Conservation (phyloP, 2,797 vertebrate species). For the Morelia viridis region DNA sequence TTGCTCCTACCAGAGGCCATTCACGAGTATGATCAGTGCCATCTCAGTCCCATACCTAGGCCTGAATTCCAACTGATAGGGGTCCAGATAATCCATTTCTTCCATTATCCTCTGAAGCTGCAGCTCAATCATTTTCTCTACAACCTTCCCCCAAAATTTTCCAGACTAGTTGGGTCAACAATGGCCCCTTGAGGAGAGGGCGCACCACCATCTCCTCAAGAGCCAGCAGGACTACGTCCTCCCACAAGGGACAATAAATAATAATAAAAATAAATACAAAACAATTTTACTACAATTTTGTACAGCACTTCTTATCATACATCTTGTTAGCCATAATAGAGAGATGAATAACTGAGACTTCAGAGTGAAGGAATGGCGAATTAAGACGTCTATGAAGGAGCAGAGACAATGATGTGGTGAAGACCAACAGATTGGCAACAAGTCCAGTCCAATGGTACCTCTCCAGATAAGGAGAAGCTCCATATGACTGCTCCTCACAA, state of each 20-base stretch:
- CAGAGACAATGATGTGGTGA: too few relatives aligned
- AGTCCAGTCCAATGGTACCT: too few relatives aligned
- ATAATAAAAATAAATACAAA: neutral
- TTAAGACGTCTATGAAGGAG: too few relatives aligned
- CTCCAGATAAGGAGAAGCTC: too few relatives aligned
- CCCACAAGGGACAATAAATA: neutral
- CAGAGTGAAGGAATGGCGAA: too few relatives aligned
- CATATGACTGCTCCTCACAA: too few relatives aligned
- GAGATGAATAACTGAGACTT: too few relatives aligned
- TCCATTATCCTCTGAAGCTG: neutral
- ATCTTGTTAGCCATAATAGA: too few relatives aligned
- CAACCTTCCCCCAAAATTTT: neutral
- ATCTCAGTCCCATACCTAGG: neutral
- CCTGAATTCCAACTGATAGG: neutral
- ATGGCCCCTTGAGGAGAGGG: neutral
- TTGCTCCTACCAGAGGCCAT: neutral
- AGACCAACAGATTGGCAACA: too few relatives aligned
- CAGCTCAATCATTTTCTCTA: neutral
- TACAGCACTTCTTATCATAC: too few relatives aligned
- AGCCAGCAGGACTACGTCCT: neutral
- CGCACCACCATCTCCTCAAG: neutral
- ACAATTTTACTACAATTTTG: neutral
- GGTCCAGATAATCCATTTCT: neutral
- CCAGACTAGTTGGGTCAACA: neutral
- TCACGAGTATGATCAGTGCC: neutral